These are phyloP conservation scores for Oryctolagus cuniculus DNA, from an alignment of 2,113 vertebrate species.

Conservation along the genomic window DNA sequence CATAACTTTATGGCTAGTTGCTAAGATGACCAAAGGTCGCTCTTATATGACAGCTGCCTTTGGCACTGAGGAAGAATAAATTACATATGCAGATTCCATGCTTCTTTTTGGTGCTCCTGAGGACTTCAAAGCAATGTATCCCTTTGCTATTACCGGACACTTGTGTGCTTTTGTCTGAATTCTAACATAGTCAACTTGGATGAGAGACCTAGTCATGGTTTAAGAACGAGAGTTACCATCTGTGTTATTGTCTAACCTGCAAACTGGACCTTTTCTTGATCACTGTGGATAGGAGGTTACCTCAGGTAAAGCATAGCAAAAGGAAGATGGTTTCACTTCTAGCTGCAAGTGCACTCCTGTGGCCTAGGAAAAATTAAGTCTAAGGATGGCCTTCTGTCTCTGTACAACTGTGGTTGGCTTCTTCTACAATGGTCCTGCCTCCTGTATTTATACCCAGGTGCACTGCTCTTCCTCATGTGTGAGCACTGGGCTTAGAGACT, in stretches of 20 bases:
- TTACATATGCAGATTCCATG: not conserved
- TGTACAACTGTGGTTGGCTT: not conserved
- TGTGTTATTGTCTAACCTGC: constrained; percentile 6
- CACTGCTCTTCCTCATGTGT: not conserved
- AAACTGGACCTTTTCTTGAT: not conserved
- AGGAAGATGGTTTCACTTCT: not conserved
- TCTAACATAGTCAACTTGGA: not conserved
- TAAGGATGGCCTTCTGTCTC: not conserved
- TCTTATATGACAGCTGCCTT: no score
- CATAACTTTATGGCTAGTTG: no score
- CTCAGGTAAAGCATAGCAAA: not conserved
- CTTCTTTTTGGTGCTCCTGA: not conserved
- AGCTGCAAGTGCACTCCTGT: not conserved
- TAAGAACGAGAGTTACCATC: not conserved
- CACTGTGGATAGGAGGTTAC: not conserved
- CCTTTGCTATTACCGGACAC: not conserved
- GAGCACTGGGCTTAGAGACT: not conserved
- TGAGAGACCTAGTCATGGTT: not conserved
- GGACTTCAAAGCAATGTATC: not conserved
- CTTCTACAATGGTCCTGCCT: not conserved
- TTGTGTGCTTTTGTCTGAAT: not conserved
- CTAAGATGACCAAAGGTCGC: no score
- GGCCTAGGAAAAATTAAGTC: not conserved
- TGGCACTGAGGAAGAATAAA: not conserved
- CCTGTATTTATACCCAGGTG: not conserved